Conservation (phyloP, 1,140 invertebrate species). For the Drosophila trapezifrons region DNA sequence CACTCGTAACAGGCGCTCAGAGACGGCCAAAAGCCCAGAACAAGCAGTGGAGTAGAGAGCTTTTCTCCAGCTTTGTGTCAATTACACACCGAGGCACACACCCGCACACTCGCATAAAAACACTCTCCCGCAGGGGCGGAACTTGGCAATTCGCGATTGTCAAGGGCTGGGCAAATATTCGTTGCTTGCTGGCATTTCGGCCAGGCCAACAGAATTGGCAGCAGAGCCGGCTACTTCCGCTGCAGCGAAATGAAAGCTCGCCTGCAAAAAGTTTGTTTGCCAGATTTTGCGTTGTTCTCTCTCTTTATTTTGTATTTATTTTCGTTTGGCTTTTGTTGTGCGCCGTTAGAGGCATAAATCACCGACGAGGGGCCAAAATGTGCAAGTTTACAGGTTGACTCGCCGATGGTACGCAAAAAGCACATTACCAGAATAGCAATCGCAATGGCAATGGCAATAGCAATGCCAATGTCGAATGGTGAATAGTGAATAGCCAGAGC, state of each 20-base stretch:
- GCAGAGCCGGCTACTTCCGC: conserved; percentile 3
- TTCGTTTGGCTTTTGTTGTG: conserved; percentile 22
- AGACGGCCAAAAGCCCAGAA: background rate
- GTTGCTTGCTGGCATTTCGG: conserved; percentile 72
- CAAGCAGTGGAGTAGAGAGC: conserved; percentile 31
- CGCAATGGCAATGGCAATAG: conserved; percentile 30
- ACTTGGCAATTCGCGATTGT: conserved; percentile 26
- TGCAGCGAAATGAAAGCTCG: conserved; percentile 55
- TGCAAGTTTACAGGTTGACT: conserved; percentile 55
- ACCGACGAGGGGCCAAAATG: conserved; percentile 51
- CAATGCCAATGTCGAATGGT: conserved; percentile 35
- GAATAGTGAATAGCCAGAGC: conserved; percentile 1
- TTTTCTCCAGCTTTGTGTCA: conserved; percentile 18
- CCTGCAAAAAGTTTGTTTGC: conserved; percentile 41
- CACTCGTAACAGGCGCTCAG: conserved; percentile 61
- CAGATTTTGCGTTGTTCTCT: conserved; percentile 2
- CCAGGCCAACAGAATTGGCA: conserved; percentile 57
- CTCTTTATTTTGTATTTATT: conserved; percentile 13
- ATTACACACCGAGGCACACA: background rate
- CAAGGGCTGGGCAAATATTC: conserved; percentile 75
- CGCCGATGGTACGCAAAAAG: conserved; percentile 30
- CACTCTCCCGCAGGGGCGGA: conserved; percentile 13
- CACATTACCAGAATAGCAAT: conserved; percentile 46
- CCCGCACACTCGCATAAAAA: background rate
- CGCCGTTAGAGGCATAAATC: conserved; percentile 56